Percentiles rank a stretch among this genome's conserved stretches.
Evolutionary conservation across 1,140 invertebrate genomes (phyloP).

Genomic region (Melitaea cinxia): DNA sequence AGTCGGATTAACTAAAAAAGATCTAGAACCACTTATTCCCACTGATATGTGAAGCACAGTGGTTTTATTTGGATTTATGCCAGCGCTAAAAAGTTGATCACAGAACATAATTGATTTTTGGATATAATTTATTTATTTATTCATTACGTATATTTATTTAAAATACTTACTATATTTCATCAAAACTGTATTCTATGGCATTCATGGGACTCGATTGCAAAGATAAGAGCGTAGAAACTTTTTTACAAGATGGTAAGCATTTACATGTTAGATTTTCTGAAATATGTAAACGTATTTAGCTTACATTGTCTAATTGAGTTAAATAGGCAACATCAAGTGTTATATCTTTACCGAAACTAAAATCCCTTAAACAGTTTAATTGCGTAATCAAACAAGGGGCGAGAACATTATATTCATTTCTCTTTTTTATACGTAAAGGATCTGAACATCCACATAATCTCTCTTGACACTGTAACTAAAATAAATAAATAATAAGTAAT

Average conservation of each 20-base stretch:
- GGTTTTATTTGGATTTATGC: slow-evolving; percentile 43
- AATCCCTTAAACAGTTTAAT: slow-evolving; percentile 47
- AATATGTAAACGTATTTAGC: slow-evolving; percentile 26
- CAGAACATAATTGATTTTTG: background rate
- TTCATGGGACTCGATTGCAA: slow-evolving; percentile 49
- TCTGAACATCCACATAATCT: slow-evolving; percentile 52
- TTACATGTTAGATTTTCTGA: slow-evolving; percentile 51
- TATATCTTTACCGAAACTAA: slow-evolving; percentile 31
- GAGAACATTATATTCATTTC: background rate
- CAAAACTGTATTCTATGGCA: slow-evolving; percentile 37
- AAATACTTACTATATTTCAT: slow-evolving; percentile 60
- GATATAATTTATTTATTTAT: background rate
- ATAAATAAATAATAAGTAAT: slow-evolving; percentile 16
- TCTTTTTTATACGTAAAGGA: slow-evolving; percentile 34
- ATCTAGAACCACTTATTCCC: slow-evolving; percentile 48
- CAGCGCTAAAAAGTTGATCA: slow-evolving; percentile 46
- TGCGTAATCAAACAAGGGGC: slow-evolving; percentile 43
- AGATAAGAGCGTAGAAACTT: slow-evolving; percentile 44
- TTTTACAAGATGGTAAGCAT: slow-evolving; percentile 57
- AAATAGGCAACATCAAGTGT: background rate
- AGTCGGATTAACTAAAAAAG: slow-evolving; percentile 56
- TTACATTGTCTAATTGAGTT: background rate
- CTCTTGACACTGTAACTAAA: slow-evolving; percentile 55
- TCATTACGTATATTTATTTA: background rate
- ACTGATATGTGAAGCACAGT: slow-evolving; percentile 50